Conservation (phyloP, 1,140 invertebrate genomes). For the Oncopodura yosiiana region DNA sequence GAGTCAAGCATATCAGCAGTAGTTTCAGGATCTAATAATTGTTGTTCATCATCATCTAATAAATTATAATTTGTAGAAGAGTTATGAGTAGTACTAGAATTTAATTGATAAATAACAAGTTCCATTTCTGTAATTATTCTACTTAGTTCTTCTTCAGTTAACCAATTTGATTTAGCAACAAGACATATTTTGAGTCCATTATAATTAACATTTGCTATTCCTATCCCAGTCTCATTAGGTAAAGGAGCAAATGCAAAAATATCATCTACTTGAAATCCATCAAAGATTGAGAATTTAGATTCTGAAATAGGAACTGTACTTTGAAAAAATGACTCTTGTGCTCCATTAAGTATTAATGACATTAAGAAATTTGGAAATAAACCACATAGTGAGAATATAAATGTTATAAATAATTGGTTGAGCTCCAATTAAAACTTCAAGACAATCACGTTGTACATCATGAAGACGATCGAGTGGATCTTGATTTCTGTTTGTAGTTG, state of each 20-base stretch:
- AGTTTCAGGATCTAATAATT: too few species aligned
- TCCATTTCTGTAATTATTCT: slow-evolving; percentile 5
- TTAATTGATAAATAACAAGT: slow-evolving; percentile 2
- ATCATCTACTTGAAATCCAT: background rate
- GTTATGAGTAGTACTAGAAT: too few species aligned
- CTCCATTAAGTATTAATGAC: background rate
- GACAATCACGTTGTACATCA: background rate
- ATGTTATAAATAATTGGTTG: slow-evolving; percentile 5
- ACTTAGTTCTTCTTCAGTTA: slow-evolving; percentile 7
- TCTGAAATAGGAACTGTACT: slow-evolving; percentile 1
- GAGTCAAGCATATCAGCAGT: too few species aligned
- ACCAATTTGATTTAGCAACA: background rate
- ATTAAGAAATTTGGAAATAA: background rate
- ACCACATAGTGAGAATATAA: background rate
- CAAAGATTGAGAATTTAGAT: background rate
- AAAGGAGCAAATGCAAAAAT: background rate
- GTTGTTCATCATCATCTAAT: too few species aligned
- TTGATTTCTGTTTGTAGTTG: background rate
- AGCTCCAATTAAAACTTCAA: background rate
- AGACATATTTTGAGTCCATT: slow-evolving; percentile 1
- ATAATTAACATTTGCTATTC: background rate
- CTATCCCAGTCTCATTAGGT: slow-evolving; percentile 1
- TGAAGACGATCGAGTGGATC: background rate
- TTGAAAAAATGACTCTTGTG: background rate
- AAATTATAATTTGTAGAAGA: too few species aligned